These are phyloP conservation scores for Rhagium mordax DNA, from an alignment of 2,888 invertebrate genomes.

Conservation along the genomic window DNA sequence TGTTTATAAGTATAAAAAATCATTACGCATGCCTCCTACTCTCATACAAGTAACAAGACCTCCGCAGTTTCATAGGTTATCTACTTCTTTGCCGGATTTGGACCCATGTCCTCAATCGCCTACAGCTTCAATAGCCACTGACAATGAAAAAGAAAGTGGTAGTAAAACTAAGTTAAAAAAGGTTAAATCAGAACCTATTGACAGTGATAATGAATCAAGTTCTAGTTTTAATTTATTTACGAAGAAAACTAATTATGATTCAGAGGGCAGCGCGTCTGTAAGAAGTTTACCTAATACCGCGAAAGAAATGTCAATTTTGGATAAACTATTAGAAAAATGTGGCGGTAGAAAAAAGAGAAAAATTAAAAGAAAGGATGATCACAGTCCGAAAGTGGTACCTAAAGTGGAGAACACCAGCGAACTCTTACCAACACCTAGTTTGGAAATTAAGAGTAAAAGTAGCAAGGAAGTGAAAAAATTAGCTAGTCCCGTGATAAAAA, in stretches of 20 bases:
- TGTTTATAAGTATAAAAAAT: slow-evolving; percentile 85
- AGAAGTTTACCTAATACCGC: slow-evolving; percentile 73
- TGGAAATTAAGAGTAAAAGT: slow-evolving; percentile 71
- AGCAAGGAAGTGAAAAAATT: slow-evolving; percentile 66
- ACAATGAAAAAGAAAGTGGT: slow-evolving; percentile 66
- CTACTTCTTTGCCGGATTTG: slow-evolving; percentile 84
- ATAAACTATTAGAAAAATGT: slow-evolving; percentile 78
- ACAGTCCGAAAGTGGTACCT: slow-evolving; percentile 73
- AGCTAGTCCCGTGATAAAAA: slow-evolving; percentile 67
- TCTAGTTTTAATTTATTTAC: slow-evolving; percentile 74
- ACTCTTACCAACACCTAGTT: slow-evolving; percentile 78
- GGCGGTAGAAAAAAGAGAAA: slow-evolving; percentile 73
- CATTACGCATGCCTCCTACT: slow-evolving; percentile 85
- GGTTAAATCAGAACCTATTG: slow-evolving; percentile 66
- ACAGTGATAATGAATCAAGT: slow-evolving; percentile 80
- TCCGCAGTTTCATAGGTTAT: slow-evolving; percentile 78
- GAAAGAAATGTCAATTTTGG: slow-evolving; percentile 74
- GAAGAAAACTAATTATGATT: slow-evolving; percentile 75
- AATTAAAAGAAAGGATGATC: slow-evolving; percentile 73
- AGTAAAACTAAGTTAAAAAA: slow-evolving; percentile 58
- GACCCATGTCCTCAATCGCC: slow-evolving; percentile 84
- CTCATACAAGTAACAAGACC: slow-evolving; percentile 86
- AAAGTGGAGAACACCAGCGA: slow-evolving; percentile 74
- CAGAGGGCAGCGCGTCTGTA: slow-evolving; percentile 80
- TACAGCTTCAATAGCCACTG: slow-evolving; percentile 77